phyloP scores from a whole-genome alignment of 2,888 invertebrate genomes.

The Eretmocerus hayati region DNA sequence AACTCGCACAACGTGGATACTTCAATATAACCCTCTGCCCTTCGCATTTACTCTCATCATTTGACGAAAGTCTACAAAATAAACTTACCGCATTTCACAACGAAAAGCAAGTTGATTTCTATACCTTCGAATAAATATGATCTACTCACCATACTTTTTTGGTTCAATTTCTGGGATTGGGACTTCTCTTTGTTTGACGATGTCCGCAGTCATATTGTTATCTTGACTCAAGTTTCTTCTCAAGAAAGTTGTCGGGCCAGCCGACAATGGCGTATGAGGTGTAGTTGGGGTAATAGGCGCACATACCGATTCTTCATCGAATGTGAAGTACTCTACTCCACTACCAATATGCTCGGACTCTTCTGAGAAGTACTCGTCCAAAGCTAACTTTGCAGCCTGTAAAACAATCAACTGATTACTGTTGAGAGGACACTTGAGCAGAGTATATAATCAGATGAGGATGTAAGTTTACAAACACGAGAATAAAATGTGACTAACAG shows the following conservation, averaged over 20 bases:
- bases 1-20: too few relatives aligned
- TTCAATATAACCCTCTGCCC: too few relatives aligned
- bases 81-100: background rate
- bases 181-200: slow-evolving; percentile 38
- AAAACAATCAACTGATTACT: too few relatives aligned
- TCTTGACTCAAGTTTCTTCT: slow-evolving; percentile 36
- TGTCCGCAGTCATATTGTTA: slow-evolving; percentile 36
- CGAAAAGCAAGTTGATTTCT: background rate
- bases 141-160: slow-evolving; percentile 30
- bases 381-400: slow-evolving; percentile 77
- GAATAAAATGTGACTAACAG: too few relatives aligned
- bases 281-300: slow-evolving; percentile 25
- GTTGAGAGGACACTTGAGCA: too few relatives aligned
- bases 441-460: too few relatives aligned
- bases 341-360: slow-evolving; percentile 36
- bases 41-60: too few relatives aligned
- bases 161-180: slow-evolving; percentile 28
- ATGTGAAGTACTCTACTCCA: slow-evolving; percentile 40
- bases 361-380: slow-evolving; percentile 73
- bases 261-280: slow-evolving; percentile 28
- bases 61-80: too few relatives aligned
- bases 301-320: slow-evolving; percentile 37
- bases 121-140: slow-evolving; percentile 1
- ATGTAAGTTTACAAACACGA: too few relatives aligned
- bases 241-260: slow-evolving; percentile 25